Evolutionary conservation across 2,888 invertebrate genomes (phyloP), one percentile per base, ranked within the genome.

Genomic region (Odontocolon sp.): DNA sequence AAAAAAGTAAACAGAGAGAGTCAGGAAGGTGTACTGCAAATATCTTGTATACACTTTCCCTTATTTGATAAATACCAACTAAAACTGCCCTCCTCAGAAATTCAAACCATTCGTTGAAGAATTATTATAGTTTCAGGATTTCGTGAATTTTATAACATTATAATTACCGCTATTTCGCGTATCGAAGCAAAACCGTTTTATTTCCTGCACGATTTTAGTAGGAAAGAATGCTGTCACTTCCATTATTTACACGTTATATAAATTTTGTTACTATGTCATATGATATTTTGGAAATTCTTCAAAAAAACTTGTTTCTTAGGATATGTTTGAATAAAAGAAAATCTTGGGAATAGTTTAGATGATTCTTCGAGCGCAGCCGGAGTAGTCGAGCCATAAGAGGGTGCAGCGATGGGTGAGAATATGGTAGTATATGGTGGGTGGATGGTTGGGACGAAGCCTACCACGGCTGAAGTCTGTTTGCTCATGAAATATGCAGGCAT

Each of bases 401-500:
- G 31, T 57, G 70, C 67, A 36, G 42, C 57, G 28, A 68, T 42
- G 76, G 70, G 68, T 74, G 70, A 77, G 69, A 73, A 77, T 74
- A 74, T 52, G 67, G 63, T 47, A 67, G 47, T 56, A 42, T 31
- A 64, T 36, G 64, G 70, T 57, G n/a, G 50, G 57, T 72, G 56
- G 66, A 36, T 56, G 66, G 64, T 64, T 40, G 64, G 78, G 77
- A 77, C 73, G 80, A 77, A 77, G 73, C 78, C 54, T 76, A 78
- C 78, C 77, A 81, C 80, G 86, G 80, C 80, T 84, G 82, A 86
- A 87, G 87, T 87, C 87, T 88, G 82, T 88, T 89, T 89, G 88
- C 88, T 88, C 86, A 88, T 88, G 86, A 88, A 89, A 89, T 89
- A 88, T 88, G 88, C 88, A 89, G 85, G 81, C 86, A 83, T 84